Evolutionary conservation across 1,140 invertebrate genomes (phyloP).

Genomic region (Drosophila pallidifrons): DNA sequence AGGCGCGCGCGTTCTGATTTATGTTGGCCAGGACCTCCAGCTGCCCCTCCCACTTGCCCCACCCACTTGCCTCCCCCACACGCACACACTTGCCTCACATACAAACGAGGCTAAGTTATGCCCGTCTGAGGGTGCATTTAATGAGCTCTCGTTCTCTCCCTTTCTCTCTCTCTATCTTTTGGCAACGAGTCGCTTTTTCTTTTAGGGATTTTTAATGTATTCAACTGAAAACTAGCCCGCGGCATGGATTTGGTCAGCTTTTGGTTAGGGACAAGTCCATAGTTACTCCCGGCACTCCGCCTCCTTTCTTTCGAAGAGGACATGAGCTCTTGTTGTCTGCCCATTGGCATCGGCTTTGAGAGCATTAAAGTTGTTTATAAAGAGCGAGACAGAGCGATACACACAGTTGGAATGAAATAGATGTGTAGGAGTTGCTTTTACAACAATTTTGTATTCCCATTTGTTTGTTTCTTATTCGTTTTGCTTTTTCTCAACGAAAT

Average conservation of each 20-base stretch:
- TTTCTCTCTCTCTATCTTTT: not conserved
- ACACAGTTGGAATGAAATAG: constrained; percentile 2
- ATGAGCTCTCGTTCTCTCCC: constrained; percentile 39
- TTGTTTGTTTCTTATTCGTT: constrained; percentile 21
- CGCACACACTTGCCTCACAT: not conserved
- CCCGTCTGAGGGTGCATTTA: constrained; percentile 45
- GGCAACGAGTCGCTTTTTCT: constrained; percentile 21
- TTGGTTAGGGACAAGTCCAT: constrained; percentile 22
- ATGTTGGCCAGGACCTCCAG: constrained; percentile 37
- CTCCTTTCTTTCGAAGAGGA: not conserved
- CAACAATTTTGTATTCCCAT: constrained; percentile 18
- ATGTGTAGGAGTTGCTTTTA: constrained; percentile 2
- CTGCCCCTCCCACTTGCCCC: not conserved
- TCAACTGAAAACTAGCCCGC: constrained; percentile 61
- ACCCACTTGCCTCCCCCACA: not conserved
- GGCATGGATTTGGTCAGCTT: constrained; percentile 54
- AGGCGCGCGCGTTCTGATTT: constrained; percentile 53
- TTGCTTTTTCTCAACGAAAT: constrained; percentile 13
- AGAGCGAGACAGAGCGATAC: constrained; percentile 6
- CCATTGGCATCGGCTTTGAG: constrained; percentile 38
- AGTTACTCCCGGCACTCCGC: constrained; percentile 1
- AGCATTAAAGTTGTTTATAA: constrained; percentile 52
- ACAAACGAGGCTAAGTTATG: constrained; percentile 30
- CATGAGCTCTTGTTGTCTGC: constrained; percentile 21
- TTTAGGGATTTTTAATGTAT: constrained; percentile 55